Conservation (phyloP, 2,888 invertebrate species). For the Latrodectus hesperus region DNA sequence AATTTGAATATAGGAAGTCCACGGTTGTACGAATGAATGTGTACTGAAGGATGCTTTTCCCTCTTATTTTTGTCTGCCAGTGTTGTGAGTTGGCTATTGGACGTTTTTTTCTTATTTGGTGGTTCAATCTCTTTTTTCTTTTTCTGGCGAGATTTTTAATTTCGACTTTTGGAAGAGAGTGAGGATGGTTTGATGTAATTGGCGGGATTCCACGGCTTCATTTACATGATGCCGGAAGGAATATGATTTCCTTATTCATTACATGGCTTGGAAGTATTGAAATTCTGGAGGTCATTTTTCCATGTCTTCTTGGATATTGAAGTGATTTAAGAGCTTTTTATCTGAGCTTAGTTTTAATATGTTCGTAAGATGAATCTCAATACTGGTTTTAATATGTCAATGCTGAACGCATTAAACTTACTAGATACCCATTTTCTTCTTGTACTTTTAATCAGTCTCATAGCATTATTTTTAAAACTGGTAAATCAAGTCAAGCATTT, state of each 20-base stretch:
- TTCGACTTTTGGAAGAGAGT: constrained; percentile 39
- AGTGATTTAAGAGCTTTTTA: no score
- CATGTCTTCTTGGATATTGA: no score
- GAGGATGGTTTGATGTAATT: constrained; percentile 39
- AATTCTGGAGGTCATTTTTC: constrained; percentile 17
- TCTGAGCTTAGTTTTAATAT: no score
- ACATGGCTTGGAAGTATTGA: constrained; percentile 30
- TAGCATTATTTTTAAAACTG: no score
- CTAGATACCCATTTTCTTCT: no score
- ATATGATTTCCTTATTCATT: constrained; percentile 62
- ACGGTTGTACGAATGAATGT: not conserved
- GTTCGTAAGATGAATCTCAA: no score
- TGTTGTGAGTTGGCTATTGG: not conserved
- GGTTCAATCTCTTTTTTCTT: constrained; percentile 16
- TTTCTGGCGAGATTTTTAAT: constrained; percentile 51
- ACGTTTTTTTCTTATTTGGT: constrained; percentile 48
- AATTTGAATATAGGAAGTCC: constrained; percentile 62
- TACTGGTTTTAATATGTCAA: no score
- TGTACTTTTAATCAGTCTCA: no score
- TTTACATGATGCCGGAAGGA: constrained; percentile 57
- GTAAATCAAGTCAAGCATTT: no score
- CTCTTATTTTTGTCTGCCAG: constrained; percentile 3
- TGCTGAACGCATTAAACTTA: no score
- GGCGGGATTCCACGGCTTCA: constrained; percentile 63
- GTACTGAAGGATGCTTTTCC: not conserved